Conservation (phyloP, 2,888 invertebrate genomes). For the Cenopis cana region DNA sequence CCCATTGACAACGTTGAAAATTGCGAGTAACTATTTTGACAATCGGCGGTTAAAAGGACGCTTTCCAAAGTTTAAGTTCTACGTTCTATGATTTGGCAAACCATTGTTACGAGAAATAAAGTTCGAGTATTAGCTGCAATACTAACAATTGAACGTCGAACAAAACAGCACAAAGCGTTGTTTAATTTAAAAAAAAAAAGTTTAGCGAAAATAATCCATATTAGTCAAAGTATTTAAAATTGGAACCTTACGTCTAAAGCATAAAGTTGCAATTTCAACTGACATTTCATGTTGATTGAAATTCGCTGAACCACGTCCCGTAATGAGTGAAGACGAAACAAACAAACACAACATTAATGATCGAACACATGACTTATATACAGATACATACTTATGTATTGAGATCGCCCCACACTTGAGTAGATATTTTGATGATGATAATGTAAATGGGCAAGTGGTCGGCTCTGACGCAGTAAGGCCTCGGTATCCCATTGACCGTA, state of each 20-base stretch:
- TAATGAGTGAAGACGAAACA: neutral
- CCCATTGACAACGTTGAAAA: no score
- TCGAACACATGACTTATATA: slow-evolving; percentile 66
- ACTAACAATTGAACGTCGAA: slow-evolving; percentile 9
- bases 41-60: no score
- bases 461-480: slow-evolving; percentile 5
- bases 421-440: slow-evolving; percentile 53
- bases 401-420: slow-evolving; percentile 79
- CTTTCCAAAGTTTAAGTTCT: neutral
- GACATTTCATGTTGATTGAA: neutral
- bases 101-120: slow-evolving; percentile 8
- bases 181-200: neutral
- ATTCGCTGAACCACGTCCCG: neutral
- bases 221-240: neutral
- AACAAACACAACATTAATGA: slow-evolving; percentile 51
- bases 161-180: slow-evolving; percentile 10
- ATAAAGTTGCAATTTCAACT: slow-evolving; percentile 1
- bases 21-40: no score
- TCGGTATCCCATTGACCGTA: neutral
- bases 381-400: slow-evolving; percentile 68
- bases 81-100: slow-evolving; percentile 27
- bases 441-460: slow-evolving; percentile 20
- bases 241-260: neutral
- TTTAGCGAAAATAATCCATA: slow-evolving; percentile 1
- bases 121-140: slow-evolving; percentile 20